phyloP scores from a whole-genome alignment of 2,113 vertebrate genomes.

The Lanius ludovicianus region DNA sequence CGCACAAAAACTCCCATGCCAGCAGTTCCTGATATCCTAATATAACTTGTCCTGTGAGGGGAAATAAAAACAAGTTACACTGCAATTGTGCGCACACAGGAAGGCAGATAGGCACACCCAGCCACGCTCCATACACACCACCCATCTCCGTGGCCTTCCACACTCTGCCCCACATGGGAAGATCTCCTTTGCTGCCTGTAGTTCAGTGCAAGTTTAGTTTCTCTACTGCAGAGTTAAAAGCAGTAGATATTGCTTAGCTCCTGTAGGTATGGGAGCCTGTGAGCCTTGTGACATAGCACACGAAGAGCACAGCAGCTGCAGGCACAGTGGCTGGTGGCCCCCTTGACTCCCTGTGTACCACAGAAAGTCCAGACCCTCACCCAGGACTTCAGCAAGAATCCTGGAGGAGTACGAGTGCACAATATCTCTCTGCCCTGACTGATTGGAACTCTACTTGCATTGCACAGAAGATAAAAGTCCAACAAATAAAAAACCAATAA shows the following conservation, averaged over 20 bases:
- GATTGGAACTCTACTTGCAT: neutral
- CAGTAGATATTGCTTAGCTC: neutral
- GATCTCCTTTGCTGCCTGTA: neutral
- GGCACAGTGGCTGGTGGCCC: neutral
- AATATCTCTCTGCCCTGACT: neutral
- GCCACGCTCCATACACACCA: neutral
- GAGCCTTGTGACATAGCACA: neutral
- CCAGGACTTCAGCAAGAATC: neutral
- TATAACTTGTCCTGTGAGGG: neutral
- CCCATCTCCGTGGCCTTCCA: neutral
- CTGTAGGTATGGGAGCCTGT: neutral
- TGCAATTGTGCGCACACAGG: neutral
- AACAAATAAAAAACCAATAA: neutral
- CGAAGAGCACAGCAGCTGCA: neutral
- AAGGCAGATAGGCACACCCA: neutral
- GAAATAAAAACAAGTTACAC: neutral
- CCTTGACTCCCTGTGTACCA: neutral
- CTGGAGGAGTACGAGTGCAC: neutral
- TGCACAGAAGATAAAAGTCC: neutral
- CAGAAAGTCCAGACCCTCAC: neutral
- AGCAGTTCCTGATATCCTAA: neutral
- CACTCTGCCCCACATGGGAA: neutral
- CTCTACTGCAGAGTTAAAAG: neutral
- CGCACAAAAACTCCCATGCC: neutral
- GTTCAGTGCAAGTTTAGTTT: neutral